Conservation (phyloP, 2,113 vertebrate genomes). For the Leptosomus discolor region DNA sequence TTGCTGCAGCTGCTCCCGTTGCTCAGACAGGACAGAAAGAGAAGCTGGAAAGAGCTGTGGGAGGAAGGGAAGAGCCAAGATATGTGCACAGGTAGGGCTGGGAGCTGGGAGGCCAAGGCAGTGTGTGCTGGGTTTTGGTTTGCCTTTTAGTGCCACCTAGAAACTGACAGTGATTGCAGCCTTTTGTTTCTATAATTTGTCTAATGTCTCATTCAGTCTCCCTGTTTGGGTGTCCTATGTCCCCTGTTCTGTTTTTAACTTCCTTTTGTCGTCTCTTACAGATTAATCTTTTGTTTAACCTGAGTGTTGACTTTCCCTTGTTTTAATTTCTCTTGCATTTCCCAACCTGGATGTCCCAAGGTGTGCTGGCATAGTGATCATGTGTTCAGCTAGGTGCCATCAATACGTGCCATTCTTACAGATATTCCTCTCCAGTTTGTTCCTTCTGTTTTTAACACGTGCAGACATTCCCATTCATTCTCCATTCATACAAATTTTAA, state of each 20-base stretch:
- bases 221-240: neutral
- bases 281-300: neutral
- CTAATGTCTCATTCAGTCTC: fast-evolving
- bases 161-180: neutral
- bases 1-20: neutral
- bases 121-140: neutral
- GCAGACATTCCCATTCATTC: neutral
- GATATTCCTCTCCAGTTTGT: neutral
- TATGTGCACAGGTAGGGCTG: neutral
- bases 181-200: neutral
- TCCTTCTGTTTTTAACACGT: neutral
- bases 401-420: neutral
- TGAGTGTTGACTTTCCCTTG: neutral
- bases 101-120: neutral
- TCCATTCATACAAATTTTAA: neutral
- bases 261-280: neutral
- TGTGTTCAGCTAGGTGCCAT: neutral
- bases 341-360: neutral
- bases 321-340: neutral
- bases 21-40: neutral
- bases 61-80: neutral
- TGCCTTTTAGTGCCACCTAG: neutral
- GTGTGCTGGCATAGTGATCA: neutral
- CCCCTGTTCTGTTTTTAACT: neutral
- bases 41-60: neutral